Evolutionary conservation across 1,140 invertebrate species (phyloP).

Genomic region (Neuroterus valhalla): DNA sequence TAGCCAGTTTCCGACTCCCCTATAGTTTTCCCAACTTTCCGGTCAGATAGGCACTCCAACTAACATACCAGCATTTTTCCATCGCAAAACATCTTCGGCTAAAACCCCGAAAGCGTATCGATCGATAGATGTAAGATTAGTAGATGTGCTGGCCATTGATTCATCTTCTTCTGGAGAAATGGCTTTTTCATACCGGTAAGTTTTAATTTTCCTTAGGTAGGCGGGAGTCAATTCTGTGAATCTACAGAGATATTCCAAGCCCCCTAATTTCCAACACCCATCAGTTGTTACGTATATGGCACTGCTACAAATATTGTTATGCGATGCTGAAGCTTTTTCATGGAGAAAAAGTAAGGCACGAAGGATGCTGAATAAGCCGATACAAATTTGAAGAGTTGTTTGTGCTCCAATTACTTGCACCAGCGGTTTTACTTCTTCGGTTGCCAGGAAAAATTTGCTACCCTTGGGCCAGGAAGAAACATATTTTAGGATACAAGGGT

Average conservation of each 20-base stretch:
- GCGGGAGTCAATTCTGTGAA: slow-evolving; percentile 80
- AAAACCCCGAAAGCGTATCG: slow-evolving; percentile 88
- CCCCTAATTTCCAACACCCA: slow-evolving; percentile 89
- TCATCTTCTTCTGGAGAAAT: slow-evolving; percentile 83
- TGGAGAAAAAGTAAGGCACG: slow-evolving; percentile 87
- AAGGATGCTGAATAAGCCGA: slow-evolving; percentile 85
- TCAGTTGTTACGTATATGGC: slow-evolving; percentile 88
- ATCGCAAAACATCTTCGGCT: slow-evolving; percentile 82
- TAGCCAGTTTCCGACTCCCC: no score
- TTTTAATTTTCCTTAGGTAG: slow-evolving; percentile 82
- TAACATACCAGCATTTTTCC: slow-evolving; percentile 76
- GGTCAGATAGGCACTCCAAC: no score
- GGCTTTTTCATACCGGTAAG: slow-evolving; percentile 81
- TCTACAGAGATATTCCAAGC: slow-evolving; percentile 85
- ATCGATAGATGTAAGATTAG: slow-evolving; percentile 80
- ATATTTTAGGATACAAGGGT: slow-evolving; percentile 87
- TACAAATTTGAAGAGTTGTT: slow-evolving; percentile 84
- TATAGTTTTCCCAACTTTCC: no score
- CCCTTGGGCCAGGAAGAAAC: slow-evolving; percentile 86
- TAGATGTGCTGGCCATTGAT: slow-evolving; percentile 62
- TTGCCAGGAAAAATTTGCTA: slow-evolving; percentile 83
- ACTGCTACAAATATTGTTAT: slow-evolving; percentile 87
- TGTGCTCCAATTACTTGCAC: slow-evolving; percentile 79
- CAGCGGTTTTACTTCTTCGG: slow-evolving; percentile 84
- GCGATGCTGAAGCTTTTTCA: slow-evolving; percentile 83